phyloP scores from a whole-genome alignment of 2,888 invertebrate genomes.

The Diploptera punctata region DNA sequence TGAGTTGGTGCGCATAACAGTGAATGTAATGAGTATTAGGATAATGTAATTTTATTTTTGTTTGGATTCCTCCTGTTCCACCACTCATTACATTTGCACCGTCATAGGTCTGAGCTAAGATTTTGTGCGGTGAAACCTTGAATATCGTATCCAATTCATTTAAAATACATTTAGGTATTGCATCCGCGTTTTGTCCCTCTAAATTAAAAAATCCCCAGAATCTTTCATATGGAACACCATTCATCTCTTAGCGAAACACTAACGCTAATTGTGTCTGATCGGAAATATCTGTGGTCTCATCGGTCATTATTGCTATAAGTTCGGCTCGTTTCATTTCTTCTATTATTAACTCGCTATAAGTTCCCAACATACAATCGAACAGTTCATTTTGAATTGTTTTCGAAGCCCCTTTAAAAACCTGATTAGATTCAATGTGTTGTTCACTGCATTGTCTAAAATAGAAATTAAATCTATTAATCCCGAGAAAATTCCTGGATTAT shows the following conservation, averaged over 20 bases:
- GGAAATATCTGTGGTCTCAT: neutral
- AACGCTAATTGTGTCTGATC: neutral
- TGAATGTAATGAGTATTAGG: conserved; percentile 5
- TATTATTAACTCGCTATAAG: neutral
- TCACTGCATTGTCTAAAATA: neutral
- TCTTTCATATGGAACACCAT: neutral
- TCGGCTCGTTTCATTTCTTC: neutral
- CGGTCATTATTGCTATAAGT: neutral
- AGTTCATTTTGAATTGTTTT: neutral
- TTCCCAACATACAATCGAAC: neutral
- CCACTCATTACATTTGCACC: neutral
- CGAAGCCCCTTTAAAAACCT: neutral
- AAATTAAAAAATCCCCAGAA: neutral
- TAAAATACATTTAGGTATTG: neutral
- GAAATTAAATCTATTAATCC: neutral
- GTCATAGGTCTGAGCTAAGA: neutral
- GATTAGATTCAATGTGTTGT: neutral
- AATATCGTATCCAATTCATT: neutral
- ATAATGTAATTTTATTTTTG: neutral
- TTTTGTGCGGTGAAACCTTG: neutral
- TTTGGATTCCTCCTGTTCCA: neutral
- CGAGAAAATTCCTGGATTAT: neutral
- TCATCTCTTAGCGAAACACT: neutral
- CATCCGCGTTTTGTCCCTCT: neutral
- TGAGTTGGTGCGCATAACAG: neutral